Evolutionary conservation across 37 sponge, comb jelly and placozoan species (phyloP), one percentile per base, ranked within the genome.

Genomic region (Geodia barretti): DNA sequence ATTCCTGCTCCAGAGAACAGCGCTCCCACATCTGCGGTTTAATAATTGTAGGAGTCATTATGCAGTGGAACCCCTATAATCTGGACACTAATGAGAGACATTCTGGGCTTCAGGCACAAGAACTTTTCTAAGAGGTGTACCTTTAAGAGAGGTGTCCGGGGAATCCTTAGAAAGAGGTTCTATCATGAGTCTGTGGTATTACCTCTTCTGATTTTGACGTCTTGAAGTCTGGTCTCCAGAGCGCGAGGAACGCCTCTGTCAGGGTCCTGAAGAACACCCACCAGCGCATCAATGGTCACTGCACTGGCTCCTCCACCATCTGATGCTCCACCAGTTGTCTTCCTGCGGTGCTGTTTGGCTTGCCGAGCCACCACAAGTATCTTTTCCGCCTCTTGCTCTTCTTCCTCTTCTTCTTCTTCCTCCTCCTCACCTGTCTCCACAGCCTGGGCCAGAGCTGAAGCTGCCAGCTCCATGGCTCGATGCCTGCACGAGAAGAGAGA

Each of bases 381-480:
- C 26, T n/a, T n/a, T n/a, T n/a, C n/a, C n/a, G n/a, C n/a, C 41
- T 68, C 60, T 1, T 84, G 76, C 23, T 68, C 69, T 59, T 76
- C 84, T 25, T 43, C 42, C 23, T 36, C 75, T 58, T 66, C 67
- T 1, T n/a, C 77, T 62, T 82, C 66, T 20, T 74, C 67, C 21
- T 72, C 78, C 19, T 71, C 71, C 43, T 77, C 73, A 19, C 43
- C 80, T 8, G 34, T 41, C n/a, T 81, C 83, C 24, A 81, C 88
- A 79, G 92, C 92, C 43, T 68, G 84, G 26, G 89, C 92, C 70
- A 90, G 59, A 41, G 84, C 94, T 73, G 75, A 67, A 8, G 94
- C 94, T 34, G 87, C 91, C 63, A 80, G 20, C 47, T 82, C 83
- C 47, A 78, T 61, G 36, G 61, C 69, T 5, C 34, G 62, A 26